phyloP scores from a whole-genome alignment of 2,113 vertebrate species.

The Forbesichthys agassizii region DNA sequence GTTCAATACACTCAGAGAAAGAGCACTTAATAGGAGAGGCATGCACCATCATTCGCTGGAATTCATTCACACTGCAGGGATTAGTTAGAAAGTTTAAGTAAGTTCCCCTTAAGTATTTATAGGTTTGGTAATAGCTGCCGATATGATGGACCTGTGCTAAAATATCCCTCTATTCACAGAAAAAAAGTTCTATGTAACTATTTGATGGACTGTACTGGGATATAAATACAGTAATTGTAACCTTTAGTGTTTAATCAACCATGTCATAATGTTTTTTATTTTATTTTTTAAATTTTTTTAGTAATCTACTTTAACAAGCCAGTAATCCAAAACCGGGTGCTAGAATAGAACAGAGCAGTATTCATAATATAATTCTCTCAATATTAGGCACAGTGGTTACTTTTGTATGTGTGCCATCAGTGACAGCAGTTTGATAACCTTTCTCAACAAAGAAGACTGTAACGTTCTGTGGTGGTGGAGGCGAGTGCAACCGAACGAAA shows the following conservation, averaged over 20 bases:
- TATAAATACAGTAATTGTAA: background rate
- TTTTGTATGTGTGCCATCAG: background rate
- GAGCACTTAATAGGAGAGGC: slow-evolving; percentile 60
- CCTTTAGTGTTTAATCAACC: slow-evolving; percentile 6
- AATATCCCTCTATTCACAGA: background rate
- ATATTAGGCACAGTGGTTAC: background rate
- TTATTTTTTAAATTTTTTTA: background rate
- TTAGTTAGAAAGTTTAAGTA: slow-evolving; percentile 53
- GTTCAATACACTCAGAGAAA: slow-evolving; percentile 71
- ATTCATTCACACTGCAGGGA: slow-evolving; percentile 30
- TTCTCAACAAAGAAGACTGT: background rate
- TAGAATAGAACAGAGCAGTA: too few relatives aligned
- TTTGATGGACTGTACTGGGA: background rate
- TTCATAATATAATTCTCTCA: background rate
- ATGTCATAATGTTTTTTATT: background rate
- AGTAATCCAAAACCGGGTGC: too few relatives aligned
- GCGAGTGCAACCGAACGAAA: too few relatives aligned
- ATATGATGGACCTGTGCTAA: slow-evolving; percentile 17
- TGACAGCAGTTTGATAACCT: background rate
- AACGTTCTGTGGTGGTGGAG: too few relatives aligned
- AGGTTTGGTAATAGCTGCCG: slow-evolving; percentile 36
- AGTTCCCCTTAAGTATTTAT: slow-evolving; percentile 53
- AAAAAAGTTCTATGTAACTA: background rate
- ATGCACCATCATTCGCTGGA: slow-evolving; percentile 57
- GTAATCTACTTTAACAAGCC: background rate